Base-by-base conservation (phyloP, 92 coral and sea anemone genomes). In the Heliopora coerulea region DNA sequence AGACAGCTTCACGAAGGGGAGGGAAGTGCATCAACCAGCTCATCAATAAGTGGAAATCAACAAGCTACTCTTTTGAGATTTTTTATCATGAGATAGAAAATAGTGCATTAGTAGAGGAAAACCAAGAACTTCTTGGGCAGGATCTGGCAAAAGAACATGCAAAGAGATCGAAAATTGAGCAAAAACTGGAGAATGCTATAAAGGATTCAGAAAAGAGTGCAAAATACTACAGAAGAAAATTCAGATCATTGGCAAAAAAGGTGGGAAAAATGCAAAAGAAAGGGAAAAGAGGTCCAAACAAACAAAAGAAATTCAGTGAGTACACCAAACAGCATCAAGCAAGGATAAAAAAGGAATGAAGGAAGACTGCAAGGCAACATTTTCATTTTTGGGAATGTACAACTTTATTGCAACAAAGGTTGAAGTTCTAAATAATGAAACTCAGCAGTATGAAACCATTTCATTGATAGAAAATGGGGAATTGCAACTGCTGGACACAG, bases 391-490 rank as follows among this genome's bases (percentile, higher is more conserved):
- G 70, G 86, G 78, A 0, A 31, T 75, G 72, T 64, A 75, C 24
- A 74, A 82, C 48, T 82, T 82, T 54, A 63, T 82, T 42, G 86
- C 82, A 19, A 82, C 54, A 20, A 75, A 82, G 52, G 79, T 80
- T 15, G 79, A 80, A 72, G 75, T 80, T 17, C 70, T 19, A 12
- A 80, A 80, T 35, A 23, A 33, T 6, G 84, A 80, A 21, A 59
- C 1, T 21, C 39, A 52, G 50, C 61, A 61, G 49, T 63, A 82
- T 49, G 72, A 82, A 41, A 82, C 69, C 4, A 64, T 82, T 20
- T 49, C 44, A 50, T 25, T 82, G 42, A 74, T 15, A 39, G 65
- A 80, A 30, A 77, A 75, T 15, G 86, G 54, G 0, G 78, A 75
- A 23, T 46, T 66, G 19, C 44, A 14, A 31, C 28, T 59, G n/a